phyloP scores from a whole-genome alignment of 2,113 vertebrate species.

The Hyla sarda region DNA sequence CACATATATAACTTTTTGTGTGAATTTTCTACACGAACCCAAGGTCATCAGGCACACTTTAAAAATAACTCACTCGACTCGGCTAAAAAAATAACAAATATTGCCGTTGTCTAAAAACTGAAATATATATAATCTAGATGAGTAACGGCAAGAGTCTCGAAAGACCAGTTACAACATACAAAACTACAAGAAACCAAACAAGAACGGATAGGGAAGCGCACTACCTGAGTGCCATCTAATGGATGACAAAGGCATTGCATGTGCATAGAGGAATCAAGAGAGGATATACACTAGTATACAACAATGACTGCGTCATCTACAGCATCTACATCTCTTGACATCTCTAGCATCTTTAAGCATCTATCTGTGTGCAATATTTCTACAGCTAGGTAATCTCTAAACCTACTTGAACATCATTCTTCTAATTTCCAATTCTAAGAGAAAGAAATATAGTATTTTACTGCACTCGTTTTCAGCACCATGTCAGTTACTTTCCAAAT shows the following conservation, averaged over 20 bases:
- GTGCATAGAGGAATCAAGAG: not conserved
- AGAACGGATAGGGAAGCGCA: not conserved
- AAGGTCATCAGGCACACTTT: constrained; percentile 25
- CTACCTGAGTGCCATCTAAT: constrained; percentile 36
- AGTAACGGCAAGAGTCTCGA: constrained; percentile 1
- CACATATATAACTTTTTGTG: not conserved
- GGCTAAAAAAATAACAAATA: constrained; percentile 26
- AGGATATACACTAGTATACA: not conserved
- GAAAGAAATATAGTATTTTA: too few species aligned
- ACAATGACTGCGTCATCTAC: not conserved
- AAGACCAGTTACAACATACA: constrained; percentile 10
- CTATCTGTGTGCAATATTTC: not conserved
- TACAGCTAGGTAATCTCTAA: not conserved
- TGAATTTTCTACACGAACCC: not conserved
- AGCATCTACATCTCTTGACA: not conserved
- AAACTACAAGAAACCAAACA: not conserved
- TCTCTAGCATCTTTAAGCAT: not conserved
- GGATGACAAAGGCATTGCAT: not conserved
- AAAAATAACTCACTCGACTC: constrained; percentile 20
- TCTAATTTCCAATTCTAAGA: too few species aligned
- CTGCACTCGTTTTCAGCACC: too few species aligned
- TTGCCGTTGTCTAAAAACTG: constrained; percentile 27
- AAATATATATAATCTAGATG: constrained; percentile 39
- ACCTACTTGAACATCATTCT: not conserved
- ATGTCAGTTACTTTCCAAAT: too few species aligned